These are phyloP conservation scores for Spodoptera exigua DNA, from an alignment of 2,888 invertebrate species.

Conservation along the genomic window DNA sequence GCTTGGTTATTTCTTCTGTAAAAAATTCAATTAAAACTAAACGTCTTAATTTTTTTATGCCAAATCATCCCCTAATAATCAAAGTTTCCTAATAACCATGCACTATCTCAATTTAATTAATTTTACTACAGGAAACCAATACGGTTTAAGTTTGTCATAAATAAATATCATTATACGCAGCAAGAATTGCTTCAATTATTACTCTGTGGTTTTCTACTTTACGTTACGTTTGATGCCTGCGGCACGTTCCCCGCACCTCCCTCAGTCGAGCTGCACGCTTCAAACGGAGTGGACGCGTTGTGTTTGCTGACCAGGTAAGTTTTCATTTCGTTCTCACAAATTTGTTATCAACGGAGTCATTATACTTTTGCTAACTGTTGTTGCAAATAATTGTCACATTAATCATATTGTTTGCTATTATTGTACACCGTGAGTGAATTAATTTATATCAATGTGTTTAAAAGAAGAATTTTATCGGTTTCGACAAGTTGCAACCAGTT, in stretches of 20 bases:
- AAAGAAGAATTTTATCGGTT: constrained; percentile 15
- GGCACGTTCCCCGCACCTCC: constrained; percentile 14
- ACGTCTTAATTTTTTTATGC: constrained; percentile 18
- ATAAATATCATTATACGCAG: constrained; percentile 21
- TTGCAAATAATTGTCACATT: constrained; percentile 21
- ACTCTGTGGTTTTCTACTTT: constrained; percentile 18
- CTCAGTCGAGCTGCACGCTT: constrained; percentile 17
- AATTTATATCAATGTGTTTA: constrained; percentile 22
- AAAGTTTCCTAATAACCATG: constrained; percentile 10
- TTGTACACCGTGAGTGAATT: constrained; percentile 15
- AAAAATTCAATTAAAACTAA: constrained; percentile 11
- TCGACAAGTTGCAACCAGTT: constrained; percentile 14
- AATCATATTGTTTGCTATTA: constrained; percentile 19
- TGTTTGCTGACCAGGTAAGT: no score
- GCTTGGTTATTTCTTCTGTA: constrained; percentile 8
- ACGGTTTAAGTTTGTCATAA: constrained; percentile 18
- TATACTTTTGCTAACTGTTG: no score
- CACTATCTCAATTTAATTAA: constrained; percentile 14
- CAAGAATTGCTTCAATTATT: constrained; percentile 21
- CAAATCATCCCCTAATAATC: constrained; percentile 11
- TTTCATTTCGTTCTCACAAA: no score
- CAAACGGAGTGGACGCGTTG: not conserved
- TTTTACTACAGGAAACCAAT: constrained; percentile 17
- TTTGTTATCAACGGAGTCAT: no score
- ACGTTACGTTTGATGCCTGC: constrained; percentile 16